Evolutionary conservation across 2,888 invertebrate genomes (phyloP).

Genomic region (Himalopsyche anomala): DNA sequence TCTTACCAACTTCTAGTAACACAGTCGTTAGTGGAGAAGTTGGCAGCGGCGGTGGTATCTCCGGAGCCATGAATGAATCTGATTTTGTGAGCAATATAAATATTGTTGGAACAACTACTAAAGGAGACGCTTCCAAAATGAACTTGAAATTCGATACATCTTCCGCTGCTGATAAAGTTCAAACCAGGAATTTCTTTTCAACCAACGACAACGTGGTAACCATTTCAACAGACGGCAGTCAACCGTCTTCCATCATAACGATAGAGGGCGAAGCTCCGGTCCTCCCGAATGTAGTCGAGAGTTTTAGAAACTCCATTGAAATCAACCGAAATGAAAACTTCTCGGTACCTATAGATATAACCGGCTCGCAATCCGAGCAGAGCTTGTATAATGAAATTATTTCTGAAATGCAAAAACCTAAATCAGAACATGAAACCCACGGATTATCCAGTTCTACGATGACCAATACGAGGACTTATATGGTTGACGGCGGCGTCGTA

Average conservation of each 20-base stretch:
- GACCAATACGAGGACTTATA: conserved; percentile 61
- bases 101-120: conserved; percentile 70
- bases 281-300: conserved; percentile 68
- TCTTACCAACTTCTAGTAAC: background rate
- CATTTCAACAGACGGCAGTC: conserved; percentile 73
- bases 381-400: conserved; percentile 63
- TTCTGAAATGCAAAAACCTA: conserved; percentile 60
- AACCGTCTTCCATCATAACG: conserved; percentile 68
- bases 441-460: conserved; percentile 34
- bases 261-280: conserved; percentile 68
- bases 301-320: conserved; percentile 76
- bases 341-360: conserved; percentile 50
- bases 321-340: conserved; percentile 68
- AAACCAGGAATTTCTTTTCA: conserved; percentile 62
- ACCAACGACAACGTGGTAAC: conserved; percentile 72
- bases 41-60: background rate
- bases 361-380: conserved; percentile 54
- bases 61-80: conserved; percentile 67
- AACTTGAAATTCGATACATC: conserved; percentile 60
- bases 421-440: conserved; percentile 25
- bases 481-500: conserved; percentile 71
- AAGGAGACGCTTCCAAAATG: conserved; percentile 68
- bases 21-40: background rate
- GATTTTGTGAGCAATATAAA: conserved; percentile 76
- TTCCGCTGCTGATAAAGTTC: conserved; percentile 55